phyloP scores from a whole-genome alignment of 2,888 invertebrate species.

The Isotomurus palustris region DNA sequence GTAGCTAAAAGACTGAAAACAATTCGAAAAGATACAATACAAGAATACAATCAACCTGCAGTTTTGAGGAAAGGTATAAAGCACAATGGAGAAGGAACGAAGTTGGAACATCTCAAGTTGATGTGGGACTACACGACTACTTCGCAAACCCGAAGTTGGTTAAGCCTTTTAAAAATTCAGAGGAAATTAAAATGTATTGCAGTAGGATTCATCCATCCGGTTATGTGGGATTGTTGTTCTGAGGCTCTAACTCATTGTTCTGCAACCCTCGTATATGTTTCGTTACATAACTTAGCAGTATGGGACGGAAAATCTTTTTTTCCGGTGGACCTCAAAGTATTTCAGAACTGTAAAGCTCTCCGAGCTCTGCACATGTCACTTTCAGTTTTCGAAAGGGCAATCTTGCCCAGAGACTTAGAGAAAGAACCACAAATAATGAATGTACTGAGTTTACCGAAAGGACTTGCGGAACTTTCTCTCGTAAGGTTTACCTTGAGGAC shows the following conservation, averaged over 20 bases:
- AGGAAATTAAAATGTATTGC: conserved; percentile 6
- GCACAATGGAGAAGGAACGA: background rate
- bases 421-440: background rate
- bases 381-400: conserved; percentile 8
- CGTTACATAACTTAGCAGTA: conserved; percentile 13
- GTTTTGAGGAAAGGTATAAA: background rate
- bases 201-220: conserved; percentile 8
- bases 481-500: conserved; percentile 11
- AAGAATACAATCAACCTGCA: background rate
- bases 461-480: conserved; percentile 6
- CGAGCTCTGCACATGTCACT: conserved; percentile 14
- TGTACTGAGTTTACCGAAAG: conserved; percentile 5
- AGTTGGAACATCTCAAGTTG: conserved; percentile 10
- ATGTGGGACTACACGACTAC: conserved; percentile 12
- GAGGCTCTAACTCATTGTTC: background rate
- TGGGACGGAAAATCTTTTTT: background rate
- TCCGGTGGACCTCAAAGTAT: conserved; percentile 10
- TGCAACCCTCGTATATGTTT: conserved; percentile 4
- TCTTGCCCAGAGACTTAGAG: background rate
- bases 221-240: conserved; percentile 6
- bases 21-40: background rate
- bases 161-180: background rate
- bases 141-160: conserved; percentile 4
- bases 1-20: conserved; percentile 8
- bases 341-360: conserved; percentile 3